Evolutionary conservation across 2,797 vertebrate genomes (phyloP), one percentile per base, ranked within the genome.

Genomic region (Merluccius polli): DNA sequence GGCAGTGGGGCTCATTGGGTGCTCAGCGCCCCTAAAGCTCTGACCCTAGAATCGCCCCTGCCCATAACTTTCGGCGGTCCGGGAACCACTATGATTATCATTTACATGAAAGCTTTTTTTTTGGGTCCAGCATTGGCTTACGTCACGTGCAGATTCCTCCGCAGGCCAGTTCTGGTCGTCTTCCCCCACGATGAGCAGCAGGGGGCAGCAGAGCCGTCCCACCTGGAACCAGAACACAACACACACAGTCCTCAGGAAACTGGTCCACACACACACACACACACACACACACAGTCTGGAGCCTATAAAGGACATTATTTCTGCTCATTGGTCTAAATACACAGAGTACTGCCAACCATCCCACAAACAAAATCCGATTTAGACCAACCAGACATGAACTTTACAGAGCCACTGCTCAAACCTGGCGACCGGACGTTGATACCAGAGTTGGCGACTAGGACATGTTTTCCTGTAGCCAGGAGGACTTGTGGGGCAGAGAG

Each of bases 91-190:
- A 21, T 48, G 48, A 52, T 21, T 21, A 21, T n/a, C 0, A 15
- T 59, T 59, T 24, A 59, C 10, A n/a, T 59, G 16, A 59, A n/a
- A 59, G 52, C 1, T 59, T 4, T 24, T 2, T 10, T 59, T 10
- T n/a, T n/a, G n/a, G n/a, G 52, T 24, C 21, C 21, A 24, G 7
- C 21, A 5, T 12, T 3, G 76, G 87, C 92, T 90, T 78, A 95
- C 93, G 32, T 95, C 93, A 32, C 76, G 8, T n/a, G 91, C 91
- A 67, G 91, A 92, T 74, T 93, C 93, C 0, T 18, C 0, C 2
- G 92, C 15, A 0, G 93, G 88, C 88, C 89, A 92, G 84, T 90
- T 93, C 78, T 94, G 91, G 81, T 94, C 94, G 41, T 95, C 94
- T 48, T 93, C 90, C 1, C 90, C 93, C 2, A 90, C 87, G 1